Evolutionary conservation across 2,888 invertebrate species (phyloP).

Genomic region (Liopterus haemorrhoidalis): DNA sequence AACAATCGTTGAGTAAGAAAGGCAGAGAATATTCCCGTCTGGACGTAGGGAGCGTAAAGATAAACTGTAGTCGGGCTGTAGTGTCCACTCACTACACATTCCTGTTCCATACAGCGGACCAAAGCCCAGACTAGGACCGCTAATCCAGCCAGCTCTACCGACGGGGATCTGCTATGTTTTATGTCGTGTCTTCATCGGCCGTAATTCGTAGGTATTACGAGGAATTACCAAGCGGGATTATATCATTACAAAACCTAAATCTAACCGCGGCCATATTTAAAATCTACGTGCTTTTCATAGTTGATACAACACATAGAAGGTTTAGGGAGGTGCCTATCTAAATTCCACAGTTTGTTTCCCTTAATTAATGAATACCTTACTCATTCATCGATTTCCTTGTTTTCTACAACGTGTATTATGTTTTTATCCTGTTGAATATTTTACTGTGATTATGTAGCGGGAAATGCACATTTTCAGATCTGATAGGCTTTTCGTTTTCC

Average conservation of each 20-base stretch:
- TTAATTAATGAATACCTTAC: conserved; percentile 14
- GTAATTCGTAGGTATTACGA: conserved; percentile 41
- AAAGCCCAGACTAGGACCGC: conserved; percentile 23
- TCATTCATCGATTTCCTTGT: background rate
- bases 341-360: conserved; percentile 18
- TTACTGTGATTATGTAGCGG: too few relatives aligned
- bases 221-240: conserved; percentile 41
- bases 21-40: too few relatives aligned
- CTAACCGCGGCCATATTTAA: conserved; percentile 40
- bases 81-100: too few relatives aligned
- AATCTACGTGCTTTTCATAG: conserved; percentile 34
- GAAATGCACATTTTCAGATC: too few relatives aligned
- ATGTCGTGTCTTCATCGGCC: conserved; percentile 41
- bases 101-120: too few relatives aligned
- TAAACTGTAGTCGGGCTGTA: too few relatives aligned
- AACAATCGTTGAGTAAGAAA: too few relatives aligned
- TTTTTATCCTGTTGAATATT: too few relatives aligned
- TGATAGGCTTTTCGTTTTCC: too few relatives aligned
- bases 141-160: conserved; percentile 37
- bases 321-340: conserved; percentile 9
- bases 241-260: conserved; percentile 40
- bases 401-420: background rate
- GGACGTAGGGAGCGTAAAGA: too few relatives aligned
- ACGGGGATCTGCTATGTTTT: conserved; percentile 38
- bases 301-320: conserved; percentile 9